These are phyloP conservation scores for Galeruca laticollis DNA, from an alignment of 2,888 invertebrate genomes.

Conservation along the genomic window DNA sequence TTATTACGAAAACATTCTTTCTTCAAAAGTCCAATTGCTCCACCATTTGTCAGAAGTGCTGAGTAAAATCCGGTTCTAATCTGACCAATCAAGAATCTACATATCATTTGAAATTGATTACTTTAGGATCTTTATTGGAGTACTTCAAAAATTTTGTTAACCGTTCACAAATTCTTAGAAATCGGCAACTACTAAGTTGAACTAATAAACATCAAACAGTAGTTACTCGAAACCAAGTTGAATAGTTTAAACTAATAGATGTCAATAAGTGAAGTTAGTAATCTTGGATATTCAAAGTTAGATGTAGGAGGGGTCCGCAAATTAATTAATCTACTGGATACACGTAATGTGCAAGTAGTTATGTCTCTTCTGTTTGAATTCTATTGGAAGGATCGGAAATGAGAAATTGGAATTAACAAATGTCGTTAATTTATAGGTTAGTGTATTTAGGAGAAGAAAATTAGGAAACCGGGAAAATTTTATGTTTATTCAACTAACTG, in stretches of 20 bases:
- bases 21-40: too few species aligned
- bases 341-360: constrained; percentile 64
- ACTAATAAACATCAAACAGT: constrained; percentile 19
- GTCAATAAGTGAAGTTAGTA: constrained; percentile 54
- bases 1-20: too few species aligned
- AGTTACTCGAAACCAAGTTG: constrained; percentile 22
- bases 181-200: neutral
- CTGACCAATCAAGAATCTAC: too few species aligned
- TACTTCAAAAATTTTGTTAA: too few species aligned
- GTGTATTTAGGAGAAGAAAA: too few species aligned
- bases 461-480: too few species aligned
- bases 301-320: constrained; percentile 61
- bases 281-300: constrained; percentile 63
- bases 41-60: too few species aligned
- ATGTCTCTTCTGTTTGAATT: constrained; percentile 60
- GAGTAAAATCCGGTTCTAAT: too few species aligned
- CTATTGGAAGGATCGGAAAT: constrained; percentile 60
- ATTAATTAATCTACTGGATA: constrained; percentile 65
- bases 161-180: neutral
- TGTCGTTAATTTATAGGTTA: constrained; percentile 49
- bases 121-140: too few species aligned
- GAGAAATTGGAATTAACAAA: constrained; percentile 61
- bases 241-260: constrained; percentile 36
- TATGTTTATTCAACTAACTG: too few species aligned
- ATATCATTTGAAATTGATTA: too few species aligned